phyloP scores from a whole-genome alignment of 2,797 vertebrate species.

The Orientallactaga sibirica region DNA sequence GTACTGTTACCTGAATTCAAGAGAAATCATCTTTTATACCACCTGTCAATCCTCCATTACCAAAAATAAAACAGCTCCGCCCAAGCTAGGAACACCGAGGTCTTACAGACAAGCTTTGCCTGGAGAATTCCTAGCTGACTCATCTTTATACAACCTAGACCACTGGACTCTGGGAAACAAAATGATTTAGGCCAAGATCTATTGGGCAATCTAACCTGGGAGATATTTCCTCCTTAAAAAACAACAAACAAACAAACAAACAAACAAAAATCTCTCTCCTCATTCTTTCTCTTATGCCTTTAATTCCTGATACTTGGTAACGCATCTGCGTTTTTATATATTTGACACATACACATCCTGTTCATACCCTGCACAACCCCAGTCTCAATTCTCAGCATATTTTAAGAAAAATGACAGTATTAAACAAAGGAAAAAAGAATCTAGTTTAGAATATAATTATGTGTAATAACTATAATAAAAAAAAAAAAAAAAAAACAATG shows the following conservation, averaged over 20 bases:
- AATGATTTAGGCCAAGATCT: neutral
- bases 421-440: neutral
- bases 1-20: conserved; percentile 72
- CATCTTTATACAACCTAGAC: neutral
- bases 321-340: neutral
- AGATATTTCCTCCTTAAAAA: neutral
- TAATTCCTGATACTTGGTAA: neutral
- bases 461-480: too few relatives aligned
- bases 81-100: neutral
- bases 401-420: neutral
- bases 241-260: too few relatives aligned
- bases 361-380: neutral
- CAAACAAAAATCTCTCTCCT: neutral
- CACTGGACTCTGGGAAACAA: neutral
- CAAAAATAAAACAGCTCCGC: neutral
- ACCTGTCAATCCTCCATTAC: conserved; percentile 39
- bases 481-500: conserved; percentile 16
- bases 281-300: neutral
- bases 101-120: neutral
- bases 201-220: neutral
- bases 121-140: neutral
- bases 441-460: neutral
- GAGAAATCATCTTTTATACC: conserved; percentile 67
- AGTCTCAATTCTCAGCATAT: too few relatives aligned
- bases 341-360: neutral